Base-by-base conservation (phyloP, 2,797 vertebrate species). In the Enteromius viviparus region DNA sequence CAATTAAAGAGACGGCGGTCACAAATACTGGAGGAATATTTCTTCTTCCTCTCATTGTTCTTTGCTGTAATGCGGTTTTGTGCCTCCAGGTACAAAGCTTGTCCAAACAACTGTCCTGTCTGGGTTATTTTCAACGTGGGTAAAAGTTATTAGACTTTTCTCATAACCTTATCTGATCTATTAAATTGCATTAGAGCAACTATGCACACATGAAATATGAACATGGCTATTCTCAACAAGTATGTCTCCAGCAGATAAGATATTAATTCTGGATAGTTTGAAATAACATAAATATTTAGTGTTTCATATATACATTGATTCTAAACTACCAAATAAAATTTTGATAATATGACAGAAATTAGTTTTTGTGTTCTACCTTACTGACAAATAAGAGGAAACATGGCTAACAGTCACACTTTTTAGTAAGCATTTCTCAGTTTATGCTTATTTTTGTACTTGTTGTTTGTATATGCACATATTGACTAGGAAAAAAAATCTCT, bases 1-100 rank as follows among this genome's bases (percentile, higher is more conserved):
- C 29, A 1, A 14, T 66, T 37, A 66, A 66, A 66, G 64, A 37
- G 17, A 11, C 8, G 19, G 29, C 72, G 69, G 32, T 19, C 42
- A 78, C 68, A 86, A 85, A 88, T 37, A 84, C 85, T 66, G 32
- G 40, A 81, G 29, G 81, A 87, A 81, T 80, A 37, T 21, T 81
- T 76, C 23, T 19, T 84, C 82, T 82, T 82, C 85, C 82, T 80
- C 5, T 69, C 58, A 86, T 85, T 88, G 78, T 85, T 84, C 65
- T 34, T 68, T 29, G 60, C 53, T 72, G 49, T 66, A 81, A 79
- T 82, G 75, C 71, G 70, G 79, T 65, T 64, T 81, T 68, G 55
- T 60, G 60, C 32, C 64, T 69, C 21, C 34, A 82, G 78, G 70
- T 83, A 81, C 70, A 82, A 76, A 70, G 68, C 69, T 23, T n/a